These are phyloP conservation scores for Pentalonia nigronervosa DNA, from an alignment of 1,140 invertebrate genomes.

Conservation along the genomic window DNA sequence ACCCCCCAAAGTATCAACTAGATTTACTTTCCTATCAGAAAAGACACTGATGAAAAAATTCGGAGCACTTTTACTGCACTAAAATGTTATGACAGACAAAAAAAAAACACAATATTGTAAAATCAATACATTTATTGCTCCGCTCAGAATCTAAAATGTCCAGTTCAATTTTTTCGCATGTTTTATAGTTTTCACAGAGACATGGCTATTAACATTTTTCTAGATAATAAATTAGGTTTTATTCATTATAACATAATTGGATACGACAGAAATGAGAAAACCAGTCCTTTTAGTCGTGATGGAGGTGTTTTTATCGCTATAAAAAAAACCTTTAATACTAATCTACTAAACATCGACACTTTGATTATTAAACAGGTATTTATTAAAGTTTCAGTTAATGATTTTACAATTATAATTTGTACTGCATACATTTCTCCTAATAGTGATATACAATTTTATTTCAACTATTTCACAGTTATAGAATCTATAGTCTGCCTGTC, in stretches of 20 bases:
- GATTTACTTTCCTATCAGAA: no score
- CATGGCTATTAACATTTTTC: background rate
- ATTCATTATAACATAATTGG: background rate
- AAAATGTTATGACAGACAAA: no score
- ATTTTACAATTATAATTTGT: background rate
- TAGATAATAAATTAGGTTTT: background rate
- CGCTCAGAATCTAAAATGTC: background rate
- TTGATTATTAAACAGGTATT: background rate
- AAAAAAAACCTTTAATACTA: background rate
- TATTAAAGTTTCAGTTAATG: background rate
- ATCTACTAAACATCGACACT: background rate
- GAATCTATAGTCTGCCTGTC: background rate
- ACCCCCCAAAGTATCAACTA: no score
- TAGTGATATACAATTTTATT: background rate
- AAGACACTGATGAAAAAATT: no score
- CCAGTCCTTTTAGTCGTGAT: background rate
- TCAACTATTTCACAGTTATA: background rate
- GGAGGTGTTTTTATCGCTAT: background rate
- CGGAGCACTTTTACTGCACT: no score
- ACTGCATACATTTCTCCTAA: no score
- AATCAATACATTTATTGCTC: no score
- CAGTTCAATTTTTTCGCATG: background rate
- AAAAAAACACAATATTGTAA: no score
- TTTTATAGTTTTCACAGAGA: constrained; percentile 5
- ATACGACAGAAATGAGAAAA: background rate